phyloP scores from a whole-genome alignment of 37 sponge, comb jelly and placozoan species.

The Mnemiopsis leidyi region DNA sequence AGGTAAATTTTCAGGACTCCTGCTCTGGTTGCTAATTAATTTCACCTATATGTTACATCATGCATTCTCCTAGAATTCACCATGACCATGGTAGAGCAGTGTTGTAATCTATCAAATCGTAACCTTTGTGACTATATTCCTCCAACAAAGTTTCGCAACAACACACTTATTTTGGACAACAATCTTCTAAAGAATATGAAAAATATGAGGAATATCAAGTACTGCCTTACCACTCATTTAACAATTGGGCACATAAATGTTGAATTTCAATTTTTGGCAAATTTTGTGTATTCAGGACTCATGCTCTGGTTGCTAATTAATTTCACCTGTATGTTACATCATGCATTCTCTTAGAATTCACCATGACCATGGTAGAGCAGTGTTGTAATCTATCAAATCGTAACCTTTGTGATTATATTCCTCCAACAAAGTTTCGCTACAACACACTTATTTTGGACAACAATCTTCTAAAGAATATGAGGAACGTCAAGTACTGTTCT shows the following conservation, averaged over 20 bases:
- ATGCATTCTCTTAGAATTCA: no score
- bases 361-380: constrained; percentile 58
- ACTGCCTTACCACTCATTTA: no score
- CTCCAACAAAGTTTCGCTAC: constrained; percentile 38
- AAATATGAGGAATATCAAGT: no score
- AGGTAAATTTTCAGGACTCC: no score
- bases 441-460: constrained; percentile 22
- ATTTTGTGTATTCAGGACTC: no score
- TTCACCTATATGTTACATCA: no score
- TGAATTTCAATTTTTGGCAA: no score
- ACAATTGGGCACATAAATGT: no score
- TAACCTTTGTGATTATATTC: constrained; percentile 36
- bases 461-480: neutral
- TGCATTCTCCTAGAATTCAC: no score
- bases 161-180: constrained; percentile 8
- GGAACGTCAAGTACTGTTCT: constrained; percentile 48
- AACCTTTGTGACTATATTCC: constrained; percentile 47
- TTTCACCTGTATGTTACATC: no score
- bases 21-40: no score
- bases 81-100: constrained; percentile 60
- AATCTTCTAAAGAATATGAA: neutral
- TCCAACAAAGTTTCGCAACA: constrained; percentile 29
- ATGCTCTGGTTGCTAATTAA: no score
- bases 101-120: constrained; percentile 40
- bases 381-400: constrained; percentile 50